phyloP scores from a whole-genome alignment of 2,888 invertebrate genomes.

The Netelia virgata region DNA sequence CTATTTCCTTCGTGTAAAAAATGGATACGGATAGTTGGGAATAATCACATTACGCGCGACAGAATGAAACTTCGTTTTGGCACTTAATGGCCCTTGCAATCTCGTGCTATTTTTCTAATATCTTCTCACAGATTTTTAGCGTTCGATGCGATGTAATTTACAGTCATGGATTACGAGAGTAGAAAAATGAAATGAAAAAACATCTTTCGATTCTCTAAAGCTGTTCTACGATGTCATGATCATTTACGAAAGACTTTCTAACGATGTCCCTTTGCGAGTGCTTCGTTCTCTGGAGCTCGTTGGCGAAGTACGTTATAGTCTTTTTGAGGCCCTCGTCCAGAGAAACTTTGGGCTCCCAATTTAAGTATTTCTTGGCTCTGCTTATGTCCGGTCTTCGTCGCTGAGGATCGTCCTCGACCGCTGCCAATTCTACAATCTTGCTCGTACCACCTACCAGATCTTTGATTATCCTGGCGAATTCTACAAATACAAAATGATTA shows the following conservation, averaged over 20 bases:
- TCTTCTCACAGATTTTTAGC: constrained; percentile 35
- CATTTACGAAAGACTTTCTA: constrained; percentile 79
- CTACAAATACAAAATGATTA: constrained; percentile 85
- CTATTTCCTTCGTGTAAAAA: not conserved
- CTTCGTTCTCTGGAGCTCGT: constrained; percentile 90
- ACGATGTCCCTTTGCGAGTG: constrained; percentile 86
- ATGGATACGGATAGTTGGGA: not conserved
- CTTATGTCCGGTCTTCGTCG: constrained; percentile 97
- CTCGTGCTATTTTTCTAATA: constrained; percentile 62
- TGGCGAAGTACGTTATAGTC: constrained; percentile 97
- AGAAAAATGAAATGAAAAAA: not conserved
- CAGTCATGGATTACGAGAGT: not conserved
- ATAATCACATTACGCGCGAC: not conserved
- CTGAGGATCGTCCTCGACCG: constrained; percentile 98
- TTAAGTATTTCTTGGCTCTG: constrained; percentile 92
- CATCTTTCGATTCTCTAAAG: constrained; percentile 68
- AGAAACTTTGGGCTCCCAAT: constrained; percentile 97
- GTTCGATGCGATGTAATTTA: constrained; percentile 62
- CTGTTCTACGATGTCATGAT: constrained; percentile 82
- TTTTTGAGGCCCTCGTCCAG: constrained; percentile 94
- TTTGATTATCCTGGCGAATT: constrained; percentile 95
- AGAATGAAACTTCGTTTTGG: constrained; percentile 71
- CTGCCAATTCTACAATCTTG: constrained; percentile 92
- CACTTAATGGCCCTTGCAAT: constrained; percentile 75
- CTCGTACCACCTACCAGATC: constrained; percentile 94